These are phyloP conservation scores for Rhinophrynus dorsalis DNA, from an alignment of 2,797 vertebrate species.

Conservation along the genomic window DNA sequence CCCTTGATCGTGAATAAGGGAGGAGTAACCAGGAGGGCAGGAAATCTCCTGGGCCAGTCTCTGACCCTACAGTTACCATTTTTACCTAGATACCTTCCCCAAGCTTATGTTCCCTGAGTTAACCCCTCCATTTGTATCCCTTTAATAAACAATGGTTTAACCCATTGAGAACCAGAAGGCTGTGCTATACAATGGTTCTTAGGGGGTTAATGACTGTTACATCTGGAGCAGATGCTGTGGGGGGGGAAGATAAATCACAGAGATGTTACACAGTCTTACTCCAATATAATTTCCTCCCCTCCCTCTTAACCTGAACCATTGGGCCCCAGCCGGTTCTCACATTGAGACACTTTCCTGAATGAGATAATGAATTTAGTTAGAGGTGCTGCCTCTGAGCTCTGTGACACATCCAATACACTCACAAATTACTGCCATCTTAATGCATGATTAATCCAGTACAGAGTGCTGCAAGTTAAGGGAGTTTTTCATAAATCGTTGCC, in stretches of 20 bases:
- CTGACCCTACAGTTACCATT: too few relatives aligned
- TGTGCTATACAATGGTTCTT: too few relatives aligned
- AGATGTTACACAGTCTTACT: constrained; percentile 12
- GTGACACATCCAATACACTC: constrained; percentile 54
- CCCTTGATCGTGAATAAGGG: too few relatives aligned
- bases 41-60: too few relatives aligned
- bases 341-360: rapidly evolving
- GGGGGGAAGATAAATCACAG: not conserved
- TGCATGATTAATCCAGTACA: constrained; percentile 50
- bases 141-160: too few relatives aligned
- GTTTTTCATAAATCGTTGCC: not conserved
- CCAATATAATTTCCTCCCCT: not conserved
- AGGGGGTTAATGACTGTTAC: too few relatives aligned
- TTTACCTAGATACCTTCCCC: too few relatives aligned
- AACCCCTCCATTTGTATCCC: too few relatives aligned
- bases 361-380: constrained; percentile 41
- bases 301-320: not conserved
- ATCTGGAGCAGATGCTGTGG: constrained; percentile 8
- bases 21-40: too few relatives aligned
- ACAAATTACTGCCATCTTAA: constrained; percentile 50
- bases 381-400: constrained; percentile 39
- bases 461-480: not conserved
- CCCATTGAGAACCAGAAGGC: too few relatives aligned
- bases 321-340: constrained; percentile 14
- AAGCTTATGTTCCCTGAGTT: too few relatives aligned